Evolutionary conservation across 1,140 invertebrate species (phyloP), one percentile per base, ranked within the genome.

Genomic region (Drosophila punjabiensis): DNA sequence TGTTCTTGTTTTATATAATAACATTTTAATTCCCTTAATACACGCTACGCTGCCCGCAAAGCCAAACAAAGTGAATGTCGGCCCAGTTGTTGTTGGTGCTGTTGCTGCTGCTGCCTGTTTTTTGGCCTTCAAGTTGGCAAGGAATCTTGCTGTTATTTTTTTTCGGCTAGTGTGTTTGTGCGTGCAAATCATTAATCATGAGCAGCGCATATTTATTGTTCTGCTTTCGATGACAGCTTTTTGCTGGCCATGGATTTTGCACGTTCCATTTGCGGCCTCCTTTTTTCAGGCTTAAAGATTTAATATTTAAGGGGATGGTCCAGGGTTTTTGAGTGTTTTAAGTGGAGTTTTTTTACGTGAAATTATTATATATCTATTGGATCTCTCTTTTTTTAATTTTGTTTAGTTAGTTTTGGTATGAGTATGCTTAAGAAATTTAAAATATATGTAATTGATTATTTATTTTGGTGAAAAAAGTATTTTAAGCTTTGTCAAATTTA

Each of bases 11-110:
- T 89, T 76, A 79, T 89, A 79, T 89, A 90, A 89, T 89, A 90
- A 90, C 86, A 90, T 89, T 89, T 89, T 89, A 89, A 89, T 89
- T 89, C 85, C 85, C 86, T 90, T 89, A 89, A 89, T 89, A 90
- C 86, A 89, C 86, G 85, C 81, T 82, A 89, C 85, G 82, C 79
- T 89, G 85, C 68, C 79, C 73, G 79, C 63, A 85, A 89, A 89
- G 85, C 85, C 75, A 85, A 88, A 81, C 81, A 89, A 79, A 74
- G 68, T 70, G 66, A 78, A 88, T 65, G 70, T 52, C 64, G 43
- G 67, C 68, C 41, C 48, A 59, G 53, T 47, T 59, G 59, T 74
- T 67, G 73, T 71, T 35, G 45, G 39, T 68, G 39, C 33, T 76
- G 65, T 53, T 30, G 28, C 20, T 53, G 24, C 24, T 24, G 24